Evolutionary conservation across 2,797 vertebrate species (phyloP), one percentile per base, ranked within the genome.

Genomic region (Kryptopterus vitreolus): DNA sequence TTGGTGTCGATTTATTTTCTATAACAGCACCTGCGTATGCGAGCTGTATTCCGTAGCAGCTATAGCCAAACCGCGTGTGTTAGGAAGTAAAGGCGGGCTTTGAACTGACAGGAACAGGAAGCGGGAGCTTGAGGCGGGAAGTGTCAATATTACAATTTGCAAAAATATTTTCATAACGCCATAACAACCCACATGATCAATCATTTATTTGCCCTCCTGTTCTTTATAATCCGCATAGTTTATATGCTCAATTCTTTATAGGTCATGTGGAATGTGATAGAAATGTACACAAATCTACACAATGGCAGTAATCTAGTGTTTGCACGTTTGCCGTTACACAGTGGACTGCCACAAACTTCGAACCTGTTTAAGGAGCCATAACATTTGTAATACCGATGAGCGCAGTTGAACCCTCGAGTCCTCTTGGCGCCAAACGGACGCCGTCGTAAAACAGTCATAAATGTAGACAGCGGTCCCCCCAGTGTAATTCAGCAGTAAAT

Each of bases 201-300:
- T 24, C 20, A 24, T 72, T 71, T 69, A n/a, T 38, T 31, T 33
- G 12, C 3, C 33, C 35, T 13, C 18, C 12, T 74, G 20, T 5
- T 20, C 9, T 24, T 55, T 10, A 38, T 57, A 62, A 24, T 53
- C 26, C 52, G 59, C 16, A n/a, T n/a, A n/a, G n/a, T n/a, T 55
- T 82, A n/a, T 57, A 53, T 29, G 50, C 52, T 29, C 5, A 24
- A 58, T 66, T 84, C 82, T 82, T 76, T 81, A 82, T 57, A 26
- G 78, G 76, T 82, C 72, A 83, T 59, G 81, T 73, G 53, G 75
- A 75, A 84, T 82, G 77, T 70, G 46, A 68, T 52, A 68, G 52
- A 38, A 58, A 26, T 68, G 73, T 43, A 46, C 75, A 26, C 10
- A 11, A 70, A 50, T 48, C 26, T 58, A 38, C 20, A 29, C 8